Base-by-base conservation (phyloP, 2,113 vertebrate genomes). In the Pelodiscus sinensis region DNA sequence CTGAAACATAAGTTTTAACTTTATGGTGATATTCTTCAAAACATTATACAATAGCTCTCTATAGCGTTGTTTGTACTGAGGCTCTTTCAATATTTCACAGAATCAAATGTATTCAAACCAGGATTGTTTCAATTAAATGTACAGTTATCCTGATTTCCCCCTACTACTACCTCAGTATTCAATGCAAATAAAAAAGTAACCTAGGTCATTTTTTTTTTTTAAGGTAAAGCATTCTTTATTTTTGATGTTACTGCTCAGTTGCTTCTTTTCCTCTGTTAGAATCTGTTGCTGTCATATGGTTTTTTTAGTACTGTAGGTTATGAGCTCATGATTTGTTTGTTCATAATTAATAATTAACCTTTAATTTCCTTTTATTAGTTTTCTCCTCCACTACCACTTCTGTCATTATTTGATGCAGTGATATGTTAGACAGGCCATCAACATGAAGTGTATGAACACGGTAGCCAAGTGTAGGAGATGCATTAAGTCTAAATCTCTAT, bases 1-100 rank as follows among this genome's bases (percentile, higher is more conserved):
- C 44, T 90, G 90, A 85, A 31, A 83, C 51, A 11, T 89, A 71
- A 71, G 65, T 94, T 96, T 94, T 95, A 84, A 90, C 88, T 92
- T 86, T 3, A 0, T 71, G 77, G 71, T 85, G 90, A 79, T 81
- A 83, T 2, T 55, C 15, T 90, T 91, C 29, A 88, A 80, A 96
- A 27, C 71, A 93, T 5, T 35, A 31, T 94, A 62, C 44, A 51
- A 29, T 92, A 19, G 86, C 93, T 94, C 81, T 93, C 31, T 58
- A 83, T 90, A 85, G 84, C 94, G 90, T 51, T 95, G 29, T 91
- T 91, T 92, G n/a, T 92, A 73, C 31, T 90, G 80, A 54, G 58
- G 35, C n/a, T 58, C 92, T 88, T 80, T 94, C 94, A 96, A 93
- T 78, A 91, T 29, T 65, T n/a, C 52, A 78, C n/a, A 51, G 90